Evolutionary conservation across 2,888 invertebrate genomes (phyloP), one percentile per base, ranked within the genome.

Genomic region (Tipula vernalis): DNA sequence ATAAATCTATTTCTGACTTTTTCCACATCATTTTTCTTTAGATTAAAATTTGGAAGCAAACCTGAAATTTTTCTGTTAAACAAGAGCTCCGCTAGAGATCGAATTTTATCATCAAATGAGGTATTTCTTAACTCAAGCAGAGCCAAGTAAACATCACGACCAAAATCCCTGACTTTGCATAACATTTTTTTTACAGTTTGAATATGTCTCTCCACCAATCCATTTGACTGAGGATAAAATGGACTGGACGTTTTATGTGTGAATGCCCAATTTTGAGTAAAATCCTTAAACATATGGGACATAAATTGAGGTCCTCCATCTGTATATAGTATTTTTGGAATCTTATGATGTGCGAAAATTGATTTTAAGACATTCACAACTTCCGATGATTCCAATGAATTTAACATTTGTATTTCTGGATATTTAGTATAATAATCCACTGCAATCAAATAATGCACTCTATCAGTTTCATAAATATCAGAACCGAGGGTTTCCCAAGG

Each of bases 381-480:
- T 12, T 28, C 28, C 87, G 83, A 85, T 5, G 87, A 85, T 86
- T 86, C 87, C 15, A 87, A 88, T 28, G 85, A 86, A 51, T 12
- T 87, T 18, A 88, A 87, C 10, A 86, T 13, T 2, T 87, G 87
- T 87, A 88, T 85, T 87, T 88, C 88, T 18, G 87, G 42, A 86
- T 87, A 88, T 86, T 88, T 88, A 13, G 88, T 88, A 85, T 86
- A 89, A 87, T 88, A 88, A 86, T 88, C 88, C 12, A 88, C 88
- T 3, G 88, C 87, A 83, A 87, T 71, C 18, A 71, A 28, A 83
- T 83, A 83, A 83, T 83, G 28, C 83, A 83, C 28, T 51, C 87
- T 87, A 36, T 86, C 6, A 57, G 86, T 36, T 36, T 86, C 39
- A 36, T 86, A 87, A 18, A 87, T 51, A 86, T 87, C 87, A 85